Conservation (phyloP, 2,797 vertebrate genomes). For the Thamnophis elegans region DNA sequence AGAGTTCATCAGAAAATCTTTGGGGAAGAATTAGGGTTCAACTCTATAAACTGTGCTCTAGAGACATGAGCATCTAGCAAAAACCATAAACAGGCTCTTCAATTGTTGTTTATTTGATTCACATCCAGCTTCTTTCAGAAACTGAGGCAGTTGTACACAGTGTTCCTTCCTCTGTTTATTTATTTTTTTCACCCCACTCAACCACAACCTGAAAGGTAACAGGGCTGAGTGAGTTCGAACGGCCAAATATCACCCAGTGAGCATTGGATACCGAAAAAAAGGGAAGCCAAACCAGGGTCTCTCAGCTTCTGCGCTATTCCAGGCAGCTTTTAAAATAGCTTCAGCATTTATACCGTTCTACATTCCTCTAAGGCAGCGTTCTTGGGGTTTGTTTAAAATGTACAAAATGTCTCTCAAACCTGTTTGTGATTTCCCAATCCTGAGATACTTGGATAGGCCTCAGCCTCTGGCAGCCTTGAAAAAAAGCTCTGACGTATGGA, state of each 20-base stretch:
- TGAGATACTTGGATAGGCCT: neutral
- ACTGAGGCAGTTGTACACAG: neutral
- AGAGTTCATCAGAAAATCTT: neutral
- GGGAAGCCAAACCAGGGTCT: neutral
- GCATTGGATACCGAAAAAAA: neutral
- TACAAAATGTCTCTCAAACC: neutral
- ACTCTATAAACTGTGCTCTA: neutral
- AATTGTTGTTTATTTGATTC: neutral
- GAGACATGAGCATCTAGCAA: neutral
- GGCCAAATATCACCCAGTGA: neutral
- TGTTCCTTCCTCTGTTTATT: neutral
- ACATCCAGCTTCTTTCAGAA: neutral
- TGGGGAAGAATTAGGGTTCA: neutral
- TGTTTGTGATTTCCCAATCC: neutral
- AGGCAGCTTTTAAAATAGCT: neutral
- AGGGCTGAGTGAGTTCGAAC: neutral
- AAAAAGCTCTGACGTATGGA: neutral
- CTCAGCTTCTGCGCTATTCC: neutral
- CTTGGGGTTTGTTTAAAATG: neutral
- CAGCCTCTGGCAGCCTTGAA: neutral
- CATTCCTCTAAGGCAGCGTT: neutral
- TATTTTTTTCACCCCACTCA: neutral
- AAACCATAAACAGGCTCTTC: neutral
- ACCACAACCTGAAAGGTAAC: neutral
- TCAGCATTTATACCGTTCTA: neutral